Evolutionary conservation across 2,797 vertebrate genomes (phyloP).

Genomic region (Balearica regulorum): DNA sequence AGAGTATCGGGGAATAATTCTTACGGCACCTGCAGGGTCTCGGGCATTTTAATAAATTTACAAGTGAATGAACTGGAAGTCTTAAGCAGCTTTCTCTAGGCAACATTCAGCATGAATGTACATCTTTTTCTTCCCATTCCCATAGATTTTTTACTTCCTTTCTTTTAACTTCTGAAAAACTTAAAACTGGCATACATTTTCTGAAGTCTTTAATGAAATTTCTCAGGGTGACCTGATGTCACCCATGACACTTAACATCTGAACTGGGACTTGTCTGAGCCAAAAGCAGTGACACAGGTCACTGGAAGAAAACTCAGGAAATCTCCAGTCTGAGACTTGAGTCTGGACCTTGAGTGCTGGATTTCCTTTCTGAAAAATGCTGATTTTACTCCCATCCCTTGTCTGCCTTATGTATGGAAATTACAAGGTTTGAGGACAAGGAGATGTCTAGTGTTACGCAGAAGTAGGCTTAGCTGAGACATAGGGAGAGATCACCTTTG

Average conservation of each 20-base stretch:
- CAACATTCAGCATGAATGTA: background rate
- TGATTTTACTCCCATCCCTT: background rate
- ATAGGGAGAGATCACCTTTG: background rate
- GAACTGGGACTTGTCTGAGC: background rate
- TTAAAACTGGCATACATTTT: background rate
- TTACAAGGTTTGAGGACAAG: background rate
- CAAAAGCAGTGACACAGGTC: background rate
- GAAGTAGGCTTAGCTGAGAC: background rate
- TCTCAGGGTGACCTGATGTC: background rate
- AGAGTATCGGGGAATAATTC: background rate
- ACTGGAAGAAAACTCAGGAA: background rate
- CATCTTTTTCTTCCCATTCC: background rate
- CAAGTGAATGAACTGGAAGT: background rate
- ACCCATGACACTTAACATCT: background rate
- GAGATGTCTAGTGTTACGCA: background rate
- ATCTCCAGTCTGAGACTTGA: background rate
- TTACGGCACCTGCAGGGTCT: background rate
- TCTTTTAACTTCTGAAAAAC: background rate
- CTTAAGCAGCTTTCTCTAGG: background rate
- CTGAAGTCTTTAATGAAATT: background rate
- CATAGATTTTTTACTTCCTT: background rate
- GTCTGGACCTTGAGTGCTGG: background rate
- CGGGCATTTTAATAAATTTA: background rate
- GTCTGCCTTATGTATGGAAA: background rate
- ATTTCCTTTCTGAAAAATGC: constrained; percentile 1